phyloP scores from a whole-genome alignment of 2,797 vertebrate species.

The Dermochelys coriacea region DNA sequence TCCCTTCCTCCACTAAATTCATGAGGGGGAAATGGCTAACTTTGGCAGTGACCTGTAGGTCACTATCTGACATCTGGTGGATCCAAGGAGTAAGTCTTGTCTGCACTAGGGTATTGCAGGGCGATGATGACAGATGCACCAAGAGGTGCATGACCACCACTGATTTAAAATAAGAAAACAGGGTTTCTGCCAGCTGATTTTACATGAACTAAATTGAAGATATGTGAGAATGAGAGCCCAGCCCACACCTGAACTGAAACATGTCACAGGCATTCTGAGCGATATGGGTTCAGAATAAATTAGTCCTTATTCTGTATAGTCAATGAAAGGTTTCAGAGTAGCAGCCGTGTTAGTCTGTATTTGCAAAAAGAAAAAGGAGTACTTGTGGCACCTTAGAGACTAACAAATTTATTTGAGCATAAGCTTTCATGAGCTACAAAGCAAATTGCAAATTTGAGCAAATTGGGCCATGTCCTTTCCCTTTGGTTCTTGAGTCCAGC shows the following conservation, averaged over 20 bases:
- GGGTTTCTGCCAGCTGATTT: neutral
- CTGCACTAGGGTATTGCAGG: neutral
- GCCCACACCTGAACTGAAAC: neutral
- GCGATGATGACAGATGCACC: no score
- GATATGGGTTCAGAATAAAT: neutral
- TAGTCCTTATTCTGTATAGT: no score
- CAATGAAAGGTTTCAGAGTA: no score
- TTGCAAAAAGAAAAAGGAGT: no score
- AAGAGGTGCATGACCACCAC: no score
- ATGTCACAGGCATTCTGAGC: neutral
- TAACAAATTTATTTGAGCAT: no score
- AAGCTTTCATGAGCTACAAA: no score
- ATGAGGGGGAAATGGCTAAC: neutral
- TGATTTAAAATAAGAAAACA: neutral
- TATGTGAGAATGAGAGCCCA: neutral
- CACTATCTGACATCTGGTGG: neutral
- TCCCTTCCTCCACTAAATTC: neutral
- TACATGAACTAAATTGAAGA: neutral
- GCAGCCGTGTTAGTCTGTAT: no score
- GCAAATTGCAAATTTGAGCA: no score
- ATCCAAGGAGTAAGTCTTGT: neutral
- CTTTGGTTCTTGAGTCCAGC: no score
- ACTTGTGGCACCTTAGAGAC: no score
- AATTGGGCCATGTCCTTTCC: no score
- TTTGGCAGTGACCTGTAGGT: neutral